Evolutionary conservation across 2,888 invertebrate genomes (phyloP).

Genomic region (Sinopyrophorus schimmeli): DNA sequence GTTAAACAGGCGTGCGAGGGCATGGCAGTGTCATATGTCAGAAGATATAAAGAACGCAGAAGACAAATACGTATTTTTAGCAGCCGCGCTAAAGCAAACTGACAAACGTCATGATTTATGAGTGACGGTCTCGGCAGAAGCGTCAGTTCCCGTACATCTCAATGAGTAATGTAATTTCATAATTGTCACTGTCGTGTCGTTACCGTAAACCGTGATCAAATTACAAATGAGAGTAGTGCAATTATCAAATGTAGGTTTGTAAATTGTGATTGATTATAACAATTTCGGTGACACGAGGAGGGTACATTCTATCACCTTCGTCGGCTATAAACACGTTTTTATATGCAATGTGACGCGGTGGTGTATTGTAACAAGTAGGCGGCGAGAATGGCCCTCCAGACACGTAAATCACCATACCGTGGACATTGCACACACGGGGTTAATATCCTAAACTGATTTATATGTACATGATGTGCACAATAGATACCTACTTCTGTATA

Average conservation of each 20-base stretch:
- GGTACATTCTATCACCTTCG: conserved; percentile 52
- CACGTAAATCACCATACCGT: conserved; percentile 53
- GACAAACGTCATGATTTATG: conserved; percentile 53
- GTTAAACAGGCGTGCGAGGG: conserved; percentile 28
- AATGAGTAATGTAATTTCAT: conserved; percentile 55
- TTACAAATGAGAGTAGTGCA: conserved; percentile 42
- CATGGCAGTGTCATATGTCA: conserved; percentile 45
- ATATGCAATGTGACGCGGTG: conserved; percentile 50
- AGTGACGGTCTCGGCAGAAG: conserved; percentile 46
- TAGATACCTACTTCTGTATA: conserved; percentile 31
- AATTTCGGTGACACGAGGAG: conserved; percentile 51
- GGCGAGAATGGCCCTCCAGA: conserved; percentile 52
- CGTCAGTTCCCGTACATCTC: conserved; percentile 52
- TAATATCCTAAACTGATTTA: conserved; percentile 55
- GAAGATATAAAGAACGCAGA: conserved; percentile 47
- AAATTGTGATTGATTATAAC: conserved; percentile 54
- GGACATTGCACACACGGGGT: conserved; percentile 55
- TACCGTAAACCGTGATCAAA: conserved; percentile 47
- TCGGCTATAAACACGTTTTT: conserved; percentile 53
- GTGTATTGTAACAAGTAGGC: conserved; percentile 52
- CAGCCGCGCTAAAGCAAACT: conserved; percentile 43
- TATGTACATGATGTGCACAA: conserved; percentile 41
- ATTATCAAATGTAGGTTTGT: conserved; percentile 43
- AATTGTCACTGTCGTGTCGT: conserved; percentile 53
- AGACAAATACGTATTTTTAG: conserved; percentile 53